These are phyloP conservation scores for Myiagra hebetior DNA, from an alignment of 2,113 vertebrate species.

Conservation along the genomic window DNA sequence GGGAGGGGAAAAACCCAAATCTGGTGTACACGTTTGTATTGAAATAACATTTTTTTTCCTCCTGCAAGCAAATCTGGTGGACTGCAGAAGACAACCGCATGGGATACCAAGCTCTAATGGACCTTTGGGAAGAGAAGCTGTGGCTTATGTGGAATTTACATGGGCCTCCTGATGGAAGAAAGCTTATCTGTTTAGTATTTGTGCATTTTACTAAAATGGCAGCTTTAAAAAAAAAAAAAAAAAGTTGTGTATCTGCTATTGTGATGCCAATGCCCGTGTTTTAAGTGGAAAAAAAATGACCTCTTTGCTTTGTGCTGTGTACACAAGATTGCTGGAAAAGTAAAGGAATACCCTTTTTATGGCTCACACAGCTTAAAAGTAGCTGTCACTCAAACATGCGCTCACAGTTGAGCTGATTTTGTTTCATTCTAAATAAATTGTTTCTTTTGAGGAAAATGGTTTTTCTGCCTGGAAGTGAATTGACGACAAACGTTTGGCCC, in stretches of 20 bases:
- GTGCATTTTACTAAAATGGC: constrained; percentile 92
- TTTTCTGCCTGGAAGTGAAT: constrained; percentile 99
- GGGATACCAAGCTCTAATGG: constrained; percentile 75
- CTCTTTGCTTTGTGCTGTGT: constrained; percentile 93
- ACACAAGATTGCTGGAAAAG: constrained; percentile 97
- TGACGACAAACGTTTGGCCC: constrained; percentile 90
- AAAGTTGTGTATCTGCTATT: constrained; percentile 93
- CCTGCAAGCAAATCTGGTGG: constrained; percentile 77
- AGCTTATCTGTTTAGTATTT: constrained; percentile 89
- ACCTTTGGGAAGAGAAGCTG: constrained; percentile 79
- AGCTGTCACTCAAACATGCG: constrained; percentile 92
- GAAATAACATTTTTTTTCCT: constrained; percentile 76
- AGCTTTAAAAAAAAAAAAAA: constrained; percentile 79
- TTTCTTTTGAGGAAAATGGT: constrained; percentile 96
- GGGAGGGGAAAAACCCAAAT: neutral
- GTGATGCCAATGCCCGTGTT: constrained; percentile 96
- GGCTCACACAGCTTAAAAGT: constrained; percentile 89
- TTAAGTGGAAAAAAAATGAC: constrained; percentile 91
- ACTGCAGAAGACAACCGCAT: constrained; percentile 70
- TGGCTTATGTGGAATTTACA: constrained; percentile 78
- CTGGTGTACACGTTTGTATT: constrained; percentile 72
- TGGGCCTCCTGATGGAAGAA: constrained; percentile 80
- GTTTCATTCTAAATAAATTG: constrained; percentile 99
- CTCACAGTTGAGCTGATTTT: constrained; percentile 91
- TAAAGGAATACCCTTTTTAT: constrained; percentile 88